A percentile compares a stretch with the other conserved stretches of the same genome.
phyloP scores from a whole-genome alignment of 2,888 invertebrate genomes.

The Parnassius glacialis region DNA sequence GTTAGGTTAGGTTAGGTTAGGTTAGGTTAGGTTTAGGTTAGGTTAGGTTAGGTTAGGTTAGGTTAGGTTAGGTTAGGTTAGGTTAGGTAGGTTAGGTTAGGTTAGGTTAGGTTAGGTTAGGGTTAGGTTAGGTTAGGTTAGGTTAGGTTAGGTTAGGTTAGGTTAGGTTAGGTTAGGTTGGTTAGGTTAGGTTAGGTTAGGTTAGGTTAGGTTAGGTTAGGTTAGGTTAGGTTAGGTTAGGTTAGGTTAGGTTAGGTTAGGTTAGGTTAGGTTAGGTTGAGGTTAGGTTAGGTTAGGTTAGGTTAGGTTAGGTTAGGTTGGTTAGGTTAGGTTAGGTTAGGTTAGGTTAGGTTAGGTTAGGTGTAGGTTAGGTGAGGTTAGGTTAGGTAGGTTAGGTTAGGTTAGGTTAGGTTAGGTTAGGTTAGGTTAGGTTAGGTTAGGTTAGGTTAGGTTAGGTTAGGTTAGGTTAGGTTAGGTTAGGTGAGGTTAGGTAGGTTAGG shows the following conservation, averaged over 20 bases:
- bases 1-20: too few relatives aligned
- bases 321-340: conserved; percentile 33
- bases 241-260: conserved; percentile 25
- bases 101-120: too few relatives aligned
- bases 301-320: conserved; percentile 28
- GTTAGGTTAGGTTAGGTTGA: conserved; percentile 11
- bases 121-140: too few relatives aligned
- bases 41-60: too few relatives aligned
- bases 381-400: too few relatives aligned
- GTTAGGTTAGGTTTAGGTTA: too few relatives aligned
- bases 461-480: too few relatives aligned
- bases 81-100: too few relatives aligned
- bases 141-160: conserved; percentile 20
- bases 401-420: conserved; percentile 28
- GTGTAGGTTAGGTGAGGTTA: conserved; percentile 32
- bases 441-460: too few relatives aligned
- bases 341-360: conserved; percentile 33
- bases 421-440: conserved; percentile 34
- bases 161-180: conserved; percentile 29
- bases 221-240: conserved; percentile 33
- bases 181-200: conserved; percentile 31
- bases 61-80: too few relatives aligned
- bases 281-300: conserved; percentile 1
- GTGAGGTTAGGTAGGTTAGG: too few relatives aligned
- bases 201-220: conserved; percentile 29